Base-by-base conservation (phyloP, 2,888 invertebrate species). In the Drosophila heteroneura region DNA sequence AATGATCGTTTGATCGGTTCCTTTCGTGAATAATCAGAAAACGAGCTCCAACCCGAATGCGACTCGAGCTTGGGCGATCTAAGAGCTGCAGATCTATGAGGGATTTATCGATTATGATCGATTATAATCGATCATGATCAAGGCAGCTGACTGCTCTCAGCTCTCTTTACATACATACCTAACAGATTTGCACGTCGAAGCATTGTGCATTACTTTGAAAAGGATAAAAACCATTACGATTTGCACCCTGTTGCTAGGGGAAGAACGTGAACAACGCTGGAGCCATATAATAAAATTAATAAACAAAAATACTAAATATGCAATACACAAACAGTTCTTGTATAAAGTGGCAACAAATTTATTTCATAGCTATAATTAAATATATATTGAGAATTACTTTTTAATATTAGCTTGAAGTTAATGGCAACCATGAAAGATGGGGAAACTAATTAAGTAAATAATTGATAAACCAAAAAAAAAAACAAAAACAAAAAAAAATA, bases 281-380 rank as follows among this genome's bases (percentile, higher is more conserved):
- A 58, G 63, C 65, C 64, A 72, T 66, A 75, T 51, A 44, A 59
- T 53, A 53, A 61, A 41, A 57, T 57, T 14, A n/a, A n/a, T 39
- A 39, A 58, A 39, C 53, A 58, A 52, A 64, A 52, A 63, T 66
- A 62, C 70, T 59, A 53, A 47, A 28, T 67, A 74, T 26, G 47
- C 62, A 64, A 80, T 73, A 83, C 66, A 73, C 62, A 75, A 70
- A 84, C 61, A 82, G 79, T 84, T 82, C 84, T 78, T 83, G 84
- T 87, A 89, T 76, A 84, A 89, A 87, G 79, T 76, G 76, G 70
- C 75, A 82, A 76, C 75, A 68, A 83, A 79, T 82, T 80, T 76
- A 88, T 79, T 83, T 81, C 81, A 79, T 91, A 90, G 87, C 79
- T 89, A 84, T 85, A 77, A 76, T 70, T 84, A 79, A 86, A 83